Base-by-base conservation (phyloP, 2,113 vertebrate species). In the Pitta sordida region DNA sequence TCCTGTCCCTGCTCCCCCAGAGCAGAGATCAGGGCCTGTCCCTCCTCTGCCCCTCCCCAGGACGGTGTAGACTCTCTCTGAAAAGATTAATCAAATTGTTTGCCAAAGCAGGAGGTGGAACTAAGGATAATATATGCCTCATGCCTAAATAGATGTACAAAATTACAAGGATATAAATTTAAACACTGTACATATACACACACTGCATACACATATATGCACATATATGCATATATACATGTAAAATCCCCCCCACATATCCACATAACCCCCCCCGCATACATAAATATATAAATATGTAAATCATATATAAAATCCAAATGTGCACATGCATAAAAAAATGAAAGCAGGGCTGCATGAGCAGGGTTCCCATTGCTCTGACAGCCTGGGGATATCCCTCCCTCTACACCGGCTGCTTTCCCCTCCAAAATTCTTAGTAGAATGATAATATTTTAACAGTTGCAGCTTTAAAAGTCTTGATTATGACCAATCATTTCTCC, bases 401-500 rank as follows among this genome's bases (percentile, higher is more conserved):
- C 48, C 39, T 77, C 59, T 41, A 4, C 9, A 44, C 34, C n/a
- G 80, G 30, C 85, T 76, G 71, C 67, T 93, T 89, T 91, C 37
- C 41, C 13, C 80, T 81, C 68, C 75, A 78, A 79, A 83, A 82
- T 92, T 95, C 85, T 83, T 88, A 62, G 55, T 46, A 83, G 83
- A 95, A 94, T 32, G 88, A 96, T 90, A 93, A 95, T 94, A 95
- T 97, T 97, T 97, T 91, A 96, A 90, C 70, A 97, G 92, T 96
- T 95, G 93, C 90, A 71, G 90, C 86, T 94, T 96, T 92, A 83
- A 93, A 96, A 86, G 46, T 49, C 93, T 84, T 80, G 95, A 95
- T 91, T 95, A 62, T 94, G 89, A 97, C 95, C 97, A 96, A 93
- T 94, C 90, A 55, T 68, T 94, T 96, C 92, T 95, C 89, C 92